Percentiles rank a stretch among this genome's conserved stretches.
These are phyloP conservation scores for Apotomis capreana DNA, from an alignment of 2,888 invertebrate genomes.

Conservation along the genomic window DNA sequence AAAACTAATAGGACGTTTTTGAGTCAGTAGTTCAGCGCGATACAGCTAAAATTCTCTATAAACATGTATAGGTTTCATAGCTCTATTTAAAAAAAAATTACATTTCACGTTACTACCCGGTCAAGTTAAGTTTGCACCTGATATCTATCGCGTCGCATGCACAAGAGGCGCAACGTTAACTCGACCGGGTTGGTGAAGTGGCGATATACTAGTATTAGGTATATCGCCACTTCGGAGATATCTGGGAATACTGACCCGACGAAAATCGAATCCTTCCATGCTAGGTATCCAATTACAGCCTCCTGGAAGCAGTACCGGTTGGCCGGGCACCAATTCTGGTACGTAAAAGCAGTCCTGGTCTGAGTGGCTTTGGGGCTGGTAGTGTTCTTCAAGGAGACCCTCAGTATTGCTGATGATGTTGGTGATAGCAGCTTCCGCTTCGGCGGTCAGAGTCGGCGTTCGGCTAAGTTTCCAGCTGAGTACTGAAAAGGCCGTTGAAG, in stretches of 20 bases:
- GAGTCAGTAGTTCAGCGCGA: no score
- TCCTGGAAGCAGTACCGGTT: constrained; percentile 53
- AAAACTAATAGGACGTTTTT: no score
- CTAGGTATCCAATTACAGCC: constrained; percentile 1
- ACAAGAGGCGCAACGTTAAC: no score
- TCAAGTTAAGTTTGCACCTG: no score
- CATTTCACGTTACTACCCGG: no score
- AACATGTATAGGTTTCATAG: no score
- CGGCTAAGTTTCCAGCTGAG: constrained; percentile 73
- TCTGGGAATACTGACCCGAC: neutral
- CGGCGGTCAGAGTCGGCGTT: constrained; percentile 49
- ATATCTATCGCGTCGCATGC: no score
- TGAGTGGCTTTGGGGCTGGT: constrained; percentile 58
- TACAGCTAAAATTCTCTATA: no score
- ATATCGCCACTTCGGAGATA: no score
- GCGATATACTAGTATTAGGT: no score
- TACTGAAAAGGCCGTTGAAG: constrained; percentile 53
- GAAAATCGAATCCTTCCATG: constrained; percentile 4
- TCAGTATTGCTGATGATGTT: constrained; percentile 56
- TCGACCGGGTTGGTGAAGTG: no score
- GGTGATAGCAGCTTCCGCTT: constrained; percentile 53
- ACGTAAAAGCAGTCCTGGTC: constrained; percentile 70
- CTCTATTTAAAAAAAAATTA: no score
- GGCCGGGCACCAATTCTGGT: constrained; percentile 53
- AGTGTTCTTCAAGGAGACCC: constrained; percentile 64